These are phyloP conservation scores for Lasius platythorax DNA, from an alignment of 2,888 invertebrate genomes.

Conservation along the genomic window DNA sequence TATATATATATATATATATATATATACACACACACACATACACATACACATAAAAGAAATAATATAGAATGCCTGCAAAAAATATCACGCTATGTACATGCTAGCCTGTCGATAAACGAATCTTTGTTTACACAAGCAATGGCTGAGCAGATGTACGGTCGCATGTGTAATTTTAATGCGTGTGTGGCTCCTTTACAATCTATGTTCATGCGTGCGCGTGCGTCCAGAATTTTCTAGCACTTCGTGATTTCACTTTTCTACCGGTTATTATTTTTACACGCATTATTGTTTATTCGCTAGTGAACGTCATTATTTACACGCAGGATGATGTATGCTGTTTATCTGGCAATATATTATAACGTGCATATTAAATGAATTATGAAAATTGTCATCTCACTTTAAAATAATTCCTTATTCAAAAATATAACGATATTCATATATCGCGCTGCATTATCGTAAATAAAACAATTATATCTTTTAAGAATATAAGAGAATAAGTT, in stretches of 20 bases:
- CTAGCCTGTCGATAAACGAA: conserved; percentile 74
- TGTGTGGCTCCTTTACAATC: conserved; percentile 65
- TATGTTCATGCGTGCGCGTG: conserved; percentile 45
- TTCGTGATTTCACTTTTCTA: conserved; percentile 1
- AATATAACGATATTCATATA: not conserved
- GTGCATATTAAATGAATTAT: not conserved
- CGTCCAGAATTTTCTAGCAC: conserved; percentile 14
- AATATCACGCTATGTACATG: conserved; percentile 66
- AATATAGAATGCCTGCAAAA: conserved; percentile 67
- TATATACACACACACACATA: no score
- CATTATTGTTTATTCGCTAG: not conserved
- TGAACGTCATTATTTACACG: not conserved
- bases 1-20: not conserved
- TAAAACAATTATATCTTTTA: conserved; percentile 5
- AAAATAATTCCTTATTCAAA: not conserved
- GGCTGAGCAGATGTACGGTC: conserved; percentile 76
- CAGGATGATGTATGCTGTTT: not conserved
- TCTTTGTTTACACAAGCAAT: conserved; percentile 78
- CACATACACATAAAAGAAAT: not conserved
- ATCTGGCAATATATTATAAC: not conserved
- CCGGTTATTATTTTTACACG: not conserved
- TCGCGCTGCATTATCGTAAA: not conserved
- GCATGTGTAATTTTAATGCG: conserved; percentile 71
- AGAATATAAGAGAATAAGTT: not conserved
- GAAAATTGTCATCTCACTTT: not conserved